Conservation (phyloP, 2,113 vertebrate species). For the Apaloderma vittatum region DNA sequence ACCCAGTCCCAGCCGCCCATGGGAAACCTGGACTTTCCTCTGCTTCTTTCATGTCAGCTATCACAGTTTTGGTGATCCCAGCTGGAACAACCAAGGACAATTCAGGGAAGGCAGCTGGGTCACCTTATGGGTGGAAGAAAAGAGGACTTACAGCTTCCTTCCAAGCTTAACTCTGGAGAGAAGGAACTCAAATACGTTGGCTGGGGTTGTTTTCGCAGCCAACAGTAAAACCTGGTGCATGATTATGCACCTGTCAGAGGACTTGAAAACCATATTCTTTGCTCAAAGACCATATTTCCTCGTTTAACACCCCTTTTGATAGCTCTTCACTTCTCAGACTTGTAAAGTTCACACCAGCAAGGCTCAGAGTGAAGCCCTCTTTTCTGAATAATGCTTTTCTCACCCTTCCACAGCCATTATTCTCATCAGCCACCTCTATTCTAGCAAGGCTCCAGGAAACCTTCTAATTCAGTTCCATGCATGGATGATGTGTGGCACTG, state of each 20-base stretch:
- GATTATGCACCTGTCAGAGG: background rate
- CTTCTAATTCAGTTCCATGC: background rate
- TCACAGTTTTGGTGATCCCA: background rate
- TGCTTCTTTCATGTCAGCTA: background rate
- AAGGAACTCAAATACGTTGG: background rate
- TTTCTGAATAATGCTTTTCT: background rate
- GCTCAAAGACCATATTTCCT: background rate
- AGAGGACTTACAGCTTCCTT: background rate
- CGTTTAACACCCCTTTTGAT: background rate
- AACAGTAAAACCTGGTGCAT: background rate
- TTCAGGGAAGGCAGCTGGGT: background rate
- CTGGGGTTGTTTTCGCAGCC: background rate
- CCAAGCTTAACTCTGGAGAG: background rate
- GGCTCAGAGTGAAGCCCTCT: background rate
- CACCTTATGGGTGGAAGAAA: background rate
- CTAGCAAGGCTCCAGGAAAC: background rate
- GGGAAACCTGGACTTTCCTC: background rate
- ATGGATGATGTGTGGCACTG: background rate
- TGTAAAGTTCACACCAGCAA: background rate
- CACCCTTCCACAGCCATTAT: background rate
- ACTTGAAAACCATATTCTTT: background rate
- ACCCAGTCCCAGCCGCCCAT: fast-evolving
- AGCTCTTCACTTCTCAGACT: background rate
- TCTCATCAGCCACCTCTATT: background rate
- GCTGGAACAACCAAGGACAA: background rate